A percentile compares a stretch with the other conserved stretches of the same genome.
Conservation (phyloP, 2,888 invertebrate species). For the Anticlea derivata region DNA sequence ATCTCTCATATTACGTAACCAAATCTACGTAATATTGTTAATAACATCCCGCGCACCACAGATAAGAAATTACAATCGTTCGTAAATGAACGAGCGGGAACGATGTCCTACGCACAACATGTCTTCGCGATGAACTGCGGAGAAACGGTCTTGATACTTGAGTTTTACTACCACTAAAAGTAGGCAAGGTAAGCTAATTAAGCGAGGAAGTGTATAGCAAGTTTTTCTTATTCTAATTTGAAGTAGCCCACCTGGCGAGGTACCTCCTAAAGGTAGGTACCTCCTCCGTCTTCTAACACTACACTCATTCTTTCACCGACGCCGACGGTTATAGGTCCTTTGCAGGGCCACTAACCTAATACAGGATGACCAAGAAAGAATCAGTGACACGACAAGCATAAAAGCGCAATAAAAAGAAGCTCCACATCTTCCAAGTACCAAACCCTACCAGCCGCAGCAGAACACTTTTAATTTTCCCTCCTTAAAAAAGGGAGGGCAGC, state of each 20-base stretch:
- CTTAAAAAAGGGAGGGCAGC: slow-evolving; percentile 82
- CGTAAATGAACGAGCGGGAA: slow-evolving; percentile 69
- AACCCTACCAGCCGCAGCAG: slow-evolving; percentile 46
- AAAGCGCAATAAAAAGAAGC: neutral
- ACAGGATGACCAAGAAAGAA: too few species aligned
- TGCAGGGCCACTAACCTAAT: too few species aligned
- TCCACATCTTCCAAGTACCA: slow-evolving; percentile 69
- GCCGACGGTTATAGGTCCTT: too few species aligned
- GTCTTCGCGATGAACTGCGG: slow-evolving; percentile 46
- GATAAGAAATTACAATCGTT: slow-evolving; percentile 69
- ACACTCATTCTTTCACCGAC: too few species aligned
- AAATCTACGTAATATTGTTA: slow-evolving; percentile 36
- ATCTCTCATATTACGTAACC: slow-evolving; percentile 25
- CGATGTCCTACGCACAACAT: slow-evolving; percentile 69
- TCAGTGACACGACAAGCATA: too few species aligned
- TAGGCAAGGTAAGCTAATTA: too few species aligned
- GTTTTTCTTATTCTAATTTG: too few species aligned
- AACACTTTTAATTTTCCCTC: slow-evolving; percentile 83
- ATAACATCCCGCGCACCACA: slow-evolving; percentile 34
- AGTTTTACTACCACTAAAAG: neutral
- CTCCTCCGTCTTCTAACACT: too few species aligned
- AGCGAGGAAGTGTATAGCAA: too few species aligned
- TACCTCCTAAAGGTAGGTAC: neutral
- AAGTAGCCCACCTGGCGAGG: too few species aligned
- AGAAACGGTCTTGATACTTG: slow-evolving; percentile 52